phyloP scores from a whole-genome alignment of 2,888 invertebrate genomes.

The Watsonalla cultraria region DNA sequence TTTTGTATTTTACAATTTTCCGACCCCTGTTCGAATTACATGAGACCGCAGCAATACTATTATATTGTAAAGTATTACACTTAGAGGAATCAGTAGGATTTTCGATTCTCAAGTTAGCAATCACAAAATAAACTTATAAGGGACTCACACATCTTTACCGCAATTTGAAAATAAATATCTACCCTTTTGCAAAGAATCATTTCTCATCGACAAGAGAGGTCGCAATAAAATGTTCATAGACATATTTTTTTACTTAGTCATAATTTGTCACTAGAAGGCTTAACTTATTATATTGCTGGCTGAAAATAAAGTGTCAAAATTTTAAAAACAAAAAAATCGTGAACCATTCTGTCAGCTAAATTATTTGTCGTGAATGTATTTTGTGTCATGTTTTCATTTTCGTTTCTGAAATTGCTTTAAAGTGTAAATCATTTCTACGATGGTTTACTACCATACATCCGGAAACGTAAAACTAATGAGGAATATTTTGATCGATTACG shows the following conservation, averaged over 20 bases:
- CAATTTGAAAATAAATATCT: too few relatives aligned
- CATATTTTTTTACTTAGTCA: background rate
- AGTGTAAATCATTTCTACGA: slow-evolving; percentile 31
- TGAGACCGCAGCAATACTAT: too few relatives aligned
- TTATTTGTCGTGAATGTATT: slow-evolving; percentile 34
- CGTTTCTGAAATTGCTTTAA: slow-evolving; percentile 27
- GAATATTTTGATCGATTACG: slow-evolving; percentile 54
- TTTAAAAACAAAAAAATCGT: background rate
- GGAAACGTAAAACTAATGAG: slow-evolving; percentile 57
- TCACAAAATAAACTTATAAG: too few relatives aligned
- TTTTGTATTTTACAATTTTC: too few relatives aligned
- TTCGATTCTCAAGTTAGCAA: too few relatives aligned
- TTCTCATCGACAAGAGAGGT: too few relatives aligned
- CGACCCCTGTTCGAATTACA: too few relatives aligned
- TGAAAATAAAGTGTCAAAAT: background rate
- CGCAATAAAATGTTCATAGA: too few relatives aligned
- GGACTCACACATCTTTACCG: too few relatives aligned
- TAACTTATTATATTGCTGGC: background rate
- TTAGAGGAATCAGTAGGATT: too few relatives aligned
- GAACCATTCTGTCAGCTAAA: slow-evolving; percentile 31
- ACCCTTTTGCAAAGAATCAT: too few relatives aligned
- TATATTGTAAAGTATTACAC: too few relatives aligned
- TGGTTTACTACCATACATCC: slow-evolving; percentile 68
- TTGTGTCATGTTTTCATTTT: slow-evolving; percentile 38
- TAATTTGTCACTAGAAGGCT: background rate